Evolutionary conservation across 2,113 vertebrate species (phyloP).

Genomic region (Harpagus bidentatus): DNA sequence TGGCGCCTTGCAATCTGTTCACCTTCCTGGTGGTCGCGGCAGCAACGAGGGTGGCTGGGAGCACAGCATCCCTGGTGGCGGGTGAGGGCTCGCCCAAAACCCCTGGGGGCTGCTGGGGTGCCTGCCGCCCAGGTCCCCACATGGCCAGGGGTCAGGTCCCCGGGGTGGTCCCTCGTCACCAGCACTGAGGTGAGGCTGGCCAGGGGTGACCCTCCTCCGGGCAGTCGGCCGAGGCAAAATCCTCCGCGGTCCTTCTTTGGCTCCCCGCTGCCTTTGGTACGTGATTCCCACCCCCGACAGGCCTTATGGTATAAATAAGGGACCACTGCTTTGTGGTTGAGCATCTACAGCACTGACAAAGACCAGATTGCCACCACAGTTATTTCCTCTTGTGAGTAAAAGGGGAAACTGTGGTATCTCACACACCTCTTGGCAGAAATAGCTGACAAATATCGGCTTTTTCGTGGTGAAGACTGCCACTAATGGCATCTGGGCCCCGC

Average conservation of each 20-base stretch:
- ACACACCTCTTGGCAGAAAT: constrained; percentile 11
- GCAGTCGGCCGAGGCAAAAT: neutral
- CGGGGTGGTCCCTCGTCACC: neutral
- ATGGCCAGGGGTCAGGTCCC: rapidly evolving
- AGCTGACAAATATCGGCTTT: neutral
- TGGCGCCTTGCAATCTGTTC: neutral
- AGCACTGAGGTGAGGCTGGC: neutral
- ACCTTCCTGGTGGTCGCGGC: rapidly evolving
- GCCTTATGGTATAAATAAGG: neutral
- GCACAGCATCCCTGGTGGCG: neutral
- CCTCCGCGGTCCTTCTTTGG: neutral
- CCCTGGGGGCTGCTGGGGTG: neutral
- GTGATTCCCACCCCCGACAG: rapidly evolving
- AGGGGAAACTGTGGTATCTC: constrained; percentile 4
- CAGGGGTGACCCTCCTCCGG: rapidly evolving
- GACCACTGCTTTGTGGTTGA: neutral
- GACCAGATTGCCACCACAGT: constrained; percentile 21
- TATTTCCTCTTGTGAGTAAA: constrained; percentile 14
- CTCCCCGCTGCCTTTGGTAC: neutral
- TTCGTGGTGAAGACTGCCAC: neutral
- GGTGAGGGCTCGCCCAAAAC: rapidly evolving
- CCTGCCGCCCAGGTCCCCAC: neutral
- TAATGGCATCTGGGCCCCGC: neutral
- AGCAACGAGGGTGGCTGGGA: neutral
- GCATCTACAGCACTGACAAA: neutral